Base-by-base conservation (phyloP, 2,113 vertebrate species). In the Gobio gobio region DNA sequence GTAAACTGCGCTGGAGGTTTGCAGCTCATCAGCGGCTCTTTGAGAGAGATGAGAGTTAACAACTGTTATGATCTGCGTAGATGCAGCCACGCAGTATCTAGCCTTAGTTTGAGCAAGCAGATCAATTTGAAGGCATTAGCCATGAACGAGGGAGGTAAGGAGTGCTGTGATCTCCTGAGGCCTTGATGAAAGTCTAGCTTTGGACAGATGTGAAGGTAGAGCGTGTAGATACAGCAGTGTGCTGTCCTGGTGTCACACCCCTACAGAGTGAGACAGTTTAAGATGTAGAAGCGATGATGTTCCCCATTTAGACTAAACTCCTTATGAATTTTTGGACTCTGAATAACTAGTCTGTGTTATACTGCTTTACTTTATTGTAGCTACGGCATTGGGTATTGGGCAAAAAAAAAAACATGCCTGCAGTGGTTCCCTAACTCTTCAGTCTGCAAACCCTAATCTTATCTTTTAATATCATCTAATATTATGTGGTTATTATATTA, bases 51-150 rank as follows among this genome's bases (percentile, higher is more conserved):
- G 47, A 14, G 81, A 59, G n/a, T 83, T 73, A 29, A 40, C 73
- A 76, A 58, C 51, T 49, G 66, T 73, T 83, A 68, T 20, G 63
- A 86, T 86, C 54, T 18, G n/a, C 45, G 73, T 68, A 54, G n/a
- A 70, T 5, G 47, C 63, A 63, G 74, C 81, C 74, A 51, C 8
- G 3, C 78, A 40, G 58, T 78, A 79, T 59, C 59, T 80, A 73
- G 72, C 56, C 56, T 49, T 29, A 70, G 56, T 83, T 78, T 36
- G 72, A 49, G 68, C 63, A 68, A 78, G 49, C 75, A 9, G 83
- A 83, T 85, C 58, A 79, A 83, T 85, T 85, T 70, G 7, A 63
- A 70, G 16, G 75, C 49, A 75, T 76, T 24, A 76, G 68, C 76
- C 36, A 2, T 81, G 68, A 86, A 80, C 76, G 63, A 73, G 56